Conservation (phyloP, 2,888 invertebrate genomes). For the Chironomus tentans region DNA sequence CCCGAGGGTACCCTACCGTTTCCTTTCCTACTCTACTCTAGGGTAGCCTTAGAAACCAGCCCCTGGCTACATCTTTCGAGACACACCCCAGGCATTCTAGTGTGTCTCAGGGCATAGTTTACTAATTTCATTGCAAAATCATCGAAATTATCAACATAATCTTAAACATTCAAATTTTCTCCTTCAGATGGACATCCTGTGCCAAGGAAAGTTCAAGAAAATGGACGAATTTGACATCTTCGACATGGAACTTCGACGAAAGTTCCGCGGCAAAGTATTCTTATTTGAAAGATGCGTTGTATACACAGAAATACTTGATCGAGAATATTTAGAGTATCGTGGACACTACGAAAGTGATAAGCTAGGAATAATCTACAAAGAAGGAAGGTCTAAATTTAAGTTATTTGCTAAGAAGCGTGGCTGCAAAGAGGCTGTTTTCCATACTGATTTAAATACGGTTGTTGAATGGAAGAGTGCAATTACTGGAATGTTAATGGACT, state of each 20-base stretch:
- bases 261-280: conserved; percentile 39
- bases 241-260: conserved; percentile 37
- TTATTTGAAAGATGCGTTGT: conserved; percentile 41
- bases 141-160: too few species aligned
- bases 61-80: too few species aligned
- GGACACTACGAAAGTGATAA: conserved; percentile 41
- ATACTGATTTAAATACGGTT: conserved; percentile 31
- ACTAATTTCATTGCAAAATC: too few species aligned
- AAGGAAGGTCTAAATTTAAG: conserved; percentile 24
- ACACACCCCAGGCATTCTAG: too few species aligned
- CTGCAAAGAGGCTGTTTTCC: conserved; percentile 39
- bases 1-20: too few species aligned
- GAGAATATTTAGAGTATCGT: conserved; percentile 36
- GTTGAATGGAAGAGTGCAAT: conserved; percentile 17
- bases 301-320: conserved; percentile 40
- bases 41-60: too few species aligned
- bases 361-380: conserved; percentile 34
- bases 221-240: conserved; percentile 38
- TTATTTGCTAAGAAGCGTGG: conserved; percentile 33
- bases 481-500: conserved; percentile 15
- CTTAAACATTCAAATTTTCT: too few species aligned
- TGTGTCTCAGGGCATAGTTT: too few species aligned
- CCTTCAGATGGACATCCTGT: conserved; percentile 39
- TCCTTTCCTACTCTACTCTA: too few species aligned
- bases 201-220: conserved; percentile 41